A percentile compares a stretch with the other conserved stretches of the same genome.
Evolutionary conservation across 2,888 invertebrate genomes (phyloP).

Genomic region (Bembecia ichneumoniformis): DNA sequence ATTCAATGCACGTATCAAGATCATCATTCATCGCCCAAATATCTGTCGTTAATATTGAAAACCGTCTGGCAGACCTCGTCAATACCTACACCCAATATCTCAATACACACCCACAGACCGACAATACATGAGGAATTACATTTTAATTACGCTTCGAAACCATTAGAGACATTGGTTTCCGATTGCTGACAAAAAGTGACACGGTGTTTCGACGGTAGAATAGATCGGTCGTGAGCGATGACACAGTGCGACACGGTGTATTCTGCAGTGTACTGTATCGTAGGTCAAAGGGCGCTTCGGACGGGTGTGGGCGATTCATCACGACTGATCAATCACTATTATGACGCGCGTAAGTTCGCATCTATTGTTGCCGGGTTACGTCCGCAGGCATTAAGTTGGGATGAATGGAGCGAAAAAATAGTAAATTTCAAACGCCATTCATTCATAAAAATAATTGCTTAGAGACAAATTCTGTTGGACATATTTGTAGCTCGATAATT

Average conservation of each 20-base stretch:
- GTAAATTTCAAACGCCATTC: neutral
- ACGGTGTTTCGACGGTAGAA: neutral
- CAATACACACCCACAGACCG: constrained; percentile 8
- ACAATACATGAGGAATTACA: constrained; percentile 15
- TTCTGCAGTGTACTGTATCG: neutral
- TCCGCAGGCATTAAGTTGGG: constrained; percentile 1
- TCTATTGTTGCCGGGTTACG: constrained; percentile 7
- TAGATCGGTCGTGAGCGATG: neutral
- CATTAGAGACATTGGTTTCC: neutral
- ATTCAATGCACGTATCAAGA: neutral
- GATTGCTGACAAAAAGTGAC: neutral
- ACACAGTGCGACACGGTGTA: neutral
- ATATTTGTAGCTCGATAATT: too few species aligned
- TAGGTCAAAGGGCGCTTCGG: neutral
- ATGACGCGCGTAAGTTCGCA: constrained; percentile 27
- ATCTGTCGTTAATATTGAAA: constrained; percentile 6
- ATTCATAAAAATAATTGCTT: too few species aligned
- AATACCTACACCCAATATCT: constrained; percentile 8
- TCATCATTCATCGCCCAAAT: constrained; percentile 2
- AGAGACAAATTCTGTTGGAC: too few species aligned
- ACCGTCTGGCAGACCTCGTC: constrained; percentile 13
- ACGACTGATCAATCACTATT: constrained; percentile 55
- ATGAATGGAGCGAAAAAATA: neutral
- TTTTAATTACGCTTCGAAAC: constrained; percentile 23
- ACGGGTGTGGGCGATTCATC: constrained; percentile 20